Evolutionary conservation across 2,113 vertebrate genomes (phyloP), one percentile per base, ranked within the genome.

Genomic region (Neoarius graeffei): DNA sequence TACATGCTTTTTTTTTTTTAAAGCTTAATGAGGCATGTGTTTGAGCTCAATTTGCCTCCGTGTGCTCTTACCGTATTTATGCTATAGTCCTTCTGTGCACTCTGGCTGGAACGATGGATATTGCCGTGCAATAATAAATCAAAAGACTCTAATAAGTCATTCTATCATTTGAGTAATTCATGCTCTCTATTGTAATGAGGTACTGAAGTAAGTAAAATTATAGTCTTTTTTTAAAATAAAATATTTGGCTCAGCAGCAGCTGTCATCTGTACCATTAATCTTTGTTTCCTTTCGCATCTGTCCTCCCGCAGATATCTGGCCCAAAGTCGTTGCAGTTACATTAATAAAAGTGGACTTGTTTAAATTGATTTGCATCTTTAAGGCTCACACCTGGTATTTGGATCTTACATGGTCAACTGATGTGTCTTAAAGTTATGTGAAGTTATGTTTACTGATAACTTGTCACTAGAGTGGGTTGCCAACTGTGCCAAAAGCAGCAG

Each of bases 51-150:
- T 81, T 81, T 57, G 27, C 54, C 50, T 59, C 30, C 19, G 48
- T 62, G 42, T 82, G 57, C 57, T 60, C 30, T 48, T 48, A n/a
- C n/a, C n/a, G n/a, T n/a, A 62, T 82, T 82, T 82, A 48, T 82
- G 20, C 25, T 62, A 19, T 11, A 35, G 27, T 82, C 57, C 57
- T 42, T 82, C 57, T 81, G 79, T 81, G 56, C 79, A 81, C 79
- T 82, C 11, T 62, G 54, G 80, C 19, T 81, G 10, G 20, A 81
- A 62, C 19, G 20, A 82, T 48, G 30, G 30, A 62, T 48, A 48
- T 48, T 3, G 11, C 30, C 5, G 9, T 42, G 57, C 10, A 62
- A 14, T 62, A 82, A 42, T 62, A 48, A 82, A 62, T 82, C 30
- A 62, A 82, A 48, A 82, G 30, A 82, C 5, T 23, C 30, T 62